Evolutionary conservation across 2,888 invertebrate genomes (phyloP).

Genomic region (Acronicta psi): DNA sequence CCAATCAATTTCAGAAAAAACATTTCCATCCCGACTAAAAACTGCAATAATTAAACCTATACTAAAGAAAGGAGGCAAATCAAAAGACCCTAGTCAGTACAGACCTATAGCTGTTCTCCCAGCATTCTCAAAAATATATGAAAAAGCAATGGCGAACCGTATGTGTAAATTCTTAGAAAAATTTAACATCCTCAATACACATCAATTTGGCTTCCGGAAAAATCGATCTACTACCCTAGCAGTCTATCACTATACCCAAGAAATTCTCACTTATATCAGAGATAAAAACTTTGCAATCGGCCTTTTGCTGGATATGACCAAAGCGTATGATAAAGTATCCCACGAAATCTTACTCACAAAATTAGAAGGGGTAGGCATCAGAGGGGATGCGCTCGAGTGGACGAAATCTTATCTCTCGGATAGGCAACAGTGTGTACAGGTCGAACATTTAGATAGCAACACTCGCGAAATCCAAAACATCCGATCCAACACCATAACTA

Average conservation of each 20-base stretch:
- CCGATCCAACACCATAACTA: background rate
- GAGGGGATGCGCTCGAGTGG: background rate
- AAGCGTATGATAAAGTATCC: background rate
- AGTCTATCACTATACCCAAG: background rate
- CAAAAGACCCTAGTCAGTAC: background rate
- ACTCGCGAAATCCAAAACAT: background rate
- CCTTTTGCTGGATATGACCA: background rate
- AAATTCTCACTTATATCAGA: background rate
- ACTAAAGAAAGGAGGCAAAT: background rate
- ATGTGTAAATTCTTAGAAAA: background rate
- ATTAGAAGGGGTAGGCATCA: background rate
- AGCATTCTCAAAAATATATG: constrained; percentile 7
- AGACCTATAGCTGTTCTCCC: constrained; percentile 2
- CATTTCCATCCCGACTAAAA: background rate
- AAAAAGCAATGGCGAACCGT: background rate
- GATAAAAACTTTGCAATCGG: background rate
- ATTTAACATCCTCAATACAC: background rate
- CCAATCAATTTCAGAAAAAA: background rate
- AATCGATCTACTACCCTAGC: background rate
- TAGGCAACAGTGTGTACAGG: background rate
- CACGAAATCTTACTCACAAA: background rate
- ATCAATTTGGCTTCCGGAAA: background rate
- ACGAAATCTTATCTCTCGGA: background rate
- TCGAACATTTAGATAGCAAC: background rate
- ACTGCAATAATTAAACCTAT: background rate